A percentile compares a stretch with the other conserved stretches of the same genome.
Conservation (phyloP, 2,888 invertebrate genomes). For the Cheilosia impressa region DNA sequence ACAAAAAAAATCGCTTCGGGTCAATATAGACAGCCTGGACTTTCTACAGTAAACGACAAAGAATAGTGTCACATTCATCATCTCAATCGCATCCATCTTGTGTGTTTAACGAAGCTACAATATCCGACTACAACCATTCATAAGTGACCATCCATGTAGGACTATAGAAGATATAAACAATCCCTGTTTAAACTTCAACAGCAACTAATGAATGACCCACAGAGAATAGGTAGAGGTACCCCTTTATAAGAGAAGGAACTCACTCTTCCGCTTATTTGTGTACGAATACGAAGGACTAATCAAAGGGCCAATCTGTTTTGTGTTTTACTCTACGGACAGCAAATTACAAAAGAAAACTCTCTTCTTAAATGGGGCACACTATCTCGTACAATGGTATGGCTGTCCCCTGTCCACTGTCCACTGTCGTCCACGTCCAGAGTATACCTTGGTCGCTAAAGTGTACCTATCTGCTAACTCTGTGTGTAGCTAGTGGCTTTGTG, state of each 20-base stretch:
- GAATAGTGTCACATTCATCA: not conserved
- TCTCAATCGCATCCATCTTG: not conserved
- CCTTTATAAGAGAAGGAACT: not conserved
- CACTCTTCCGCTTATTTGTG: not conserved
- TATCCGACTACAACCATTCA: not conserved
- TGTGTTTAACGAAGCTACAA: constrained; percentile 3
- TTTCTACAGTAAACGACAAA: not conserved
- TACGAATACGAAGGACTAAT: constrained; percentile 42
- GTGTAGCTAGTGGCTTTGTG: constrained; percentile 1
- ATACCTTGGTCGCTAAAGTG: constrained; percentile 29
- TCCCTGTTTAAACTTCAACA: constrained; percentile 37
- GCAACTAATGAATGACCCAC: constrained; percentile 25
- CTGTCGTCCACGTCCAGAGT: not conserved
- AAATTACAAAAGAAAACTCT: constrained; percentile 49
- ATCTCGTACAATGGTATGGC: constrained; percentile 27
- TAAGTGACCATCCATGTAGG: not conserved
- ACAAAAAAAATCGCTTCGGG: too few species aligned
- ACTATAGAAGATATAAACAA: not conserved
- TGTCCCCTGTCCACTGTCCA: not conserved
- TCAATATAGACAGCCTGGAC: not conserved
- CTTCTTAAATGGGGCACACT: constrained; percentile 43
- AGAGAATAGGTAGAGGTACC: constrained; percentile 1
- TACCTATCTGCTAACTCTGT: constrained; percentile 1
- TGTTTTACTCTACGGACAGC: constrained; percentile 52
- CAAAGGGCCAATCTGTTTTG: constrained; percentile 69